Evolutionary conservation across 2,888 invertebrate genomes (phyloP).

Genomic region (Scaptomyza caliginosa): DNA sequence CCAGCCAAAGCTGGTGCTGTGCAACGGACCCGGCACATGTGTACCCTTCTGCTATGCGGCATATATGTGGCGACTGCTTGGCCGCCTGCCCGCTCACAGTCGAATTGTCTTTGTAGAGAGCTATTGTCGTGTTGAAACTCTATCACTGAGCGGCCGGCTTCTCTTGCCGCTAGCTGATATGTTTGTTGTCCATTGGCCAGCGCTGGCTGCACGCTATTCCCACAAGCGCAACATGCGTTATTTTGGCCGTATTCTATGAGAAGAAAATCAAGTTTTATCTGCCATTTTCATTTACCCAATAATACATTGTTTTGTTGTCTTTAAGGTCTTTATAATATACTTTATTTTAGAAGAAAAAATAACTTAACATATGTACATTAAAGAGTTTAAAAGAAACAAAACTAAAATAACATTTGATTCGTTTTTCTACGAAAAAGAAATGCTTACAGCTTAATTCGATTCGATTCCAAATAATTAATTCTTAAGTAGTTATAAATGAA

Average conservation of each 20-base stretch:
- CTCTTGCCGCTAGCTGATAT: constrained; percentile 92
- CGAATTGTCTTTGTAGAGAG: constrained; percentile 97
- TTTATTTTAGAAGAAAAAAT: neutral
- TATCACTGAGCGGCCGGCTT: constrained; percentile 95
- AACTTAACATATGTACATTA: neutral
- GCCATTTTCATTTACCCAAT: neutral
- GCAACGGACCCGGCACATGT: constrained; percentile 99
- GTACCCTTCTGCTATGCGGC: constrained; percentile 94
- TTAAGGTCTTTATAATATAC: neutral
- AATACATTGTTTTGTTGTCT: neutral
- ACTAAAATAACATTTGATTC: too few relatives aligned
- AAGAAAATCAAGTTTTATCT: neutral
- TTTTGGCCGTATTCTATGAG: constrained; percentile 90
- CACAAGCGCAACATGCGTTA: constrained; percentile 86
- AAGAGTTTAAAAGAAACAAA: neutral
- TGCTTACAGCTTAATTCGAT: too few relatives aligned
- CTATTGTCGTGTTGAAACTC: constrained; percentile 94
- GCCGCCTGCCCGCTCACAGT: constrained; percentile 86
- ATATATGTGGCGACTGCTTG: constrained; percentile 89
- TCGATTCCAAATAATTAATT: too few relatives aligned
- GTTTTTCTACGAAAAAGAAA: neutral
- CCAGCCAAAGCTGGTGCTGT: constrained; percentile 92
- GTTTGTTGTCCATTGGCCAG: constrained; percentile 97
- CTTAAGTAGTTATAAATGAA: too few relatives aligned
- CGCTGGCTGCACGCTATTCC: constrained; percentile 85